phyloP scores from a whole-genome alignment of 2,888 invertebrate species.

The Cistogaster globosa region DNA sequence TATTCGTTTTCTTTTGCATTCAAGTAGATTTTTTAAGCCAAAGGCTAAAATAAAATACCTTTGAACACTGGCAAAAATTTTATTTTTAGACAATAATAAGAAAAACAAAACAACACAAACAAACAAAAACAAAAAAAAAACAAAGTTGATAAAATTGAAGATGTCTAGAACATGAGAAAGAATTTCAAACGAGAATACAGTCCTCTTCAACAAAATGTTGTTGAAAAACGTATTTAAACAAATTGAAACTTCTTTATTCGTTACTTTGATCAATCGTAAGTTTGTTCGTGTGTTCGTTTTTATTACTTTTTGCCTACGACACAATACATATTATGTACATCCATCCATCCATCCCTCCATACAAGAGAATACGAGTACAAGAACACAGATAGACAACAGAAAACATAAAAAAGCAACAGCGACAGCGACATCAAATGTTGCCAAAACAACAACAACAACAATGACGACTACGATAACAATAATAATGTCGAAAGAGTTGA shows the following conservation, averaged over 20 bases:
- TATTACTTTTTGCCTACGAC: conserved; percentile 41
- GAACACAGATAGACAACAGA: conserved; percentile 35
- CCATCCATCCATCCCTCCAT: conserved; percentile 6
- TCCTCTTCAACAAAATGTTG: conserved; percentile 44
- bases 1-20: conserved; percentile 48
- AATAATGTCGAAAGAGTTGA: conserved; percentile 72
- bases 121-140: background rate
- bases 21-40: conserved; percentile 67
- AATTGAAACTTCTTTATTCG: conserved; percentile 47
- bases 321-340: background rate
- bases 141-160: conserved; percentile 30
- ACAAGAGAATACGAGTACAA: conserved; percentile 30
- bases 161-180: conserved; percentile 51
- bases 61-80: conserved; percentile 75
- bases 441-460: conserved; percentile 42
- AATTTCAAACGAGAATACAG: conserved; percentile 63
- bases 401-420: background rate
- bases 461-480: conserved; percentile 61
- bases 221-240: conserved; percentile 47
- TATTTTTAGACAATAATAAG: conserved; percentile 77
- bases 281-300: conserved; percentile 39
- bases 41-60: conserved; percentile 80
- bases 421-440: conserved; percentile 9
- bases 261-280: conserved; percentile 46
- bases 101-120: background rate